phyloP scores from a whole-genome alignment of 2,797 vertebrate species.

The Salmo trutta region DNA sequence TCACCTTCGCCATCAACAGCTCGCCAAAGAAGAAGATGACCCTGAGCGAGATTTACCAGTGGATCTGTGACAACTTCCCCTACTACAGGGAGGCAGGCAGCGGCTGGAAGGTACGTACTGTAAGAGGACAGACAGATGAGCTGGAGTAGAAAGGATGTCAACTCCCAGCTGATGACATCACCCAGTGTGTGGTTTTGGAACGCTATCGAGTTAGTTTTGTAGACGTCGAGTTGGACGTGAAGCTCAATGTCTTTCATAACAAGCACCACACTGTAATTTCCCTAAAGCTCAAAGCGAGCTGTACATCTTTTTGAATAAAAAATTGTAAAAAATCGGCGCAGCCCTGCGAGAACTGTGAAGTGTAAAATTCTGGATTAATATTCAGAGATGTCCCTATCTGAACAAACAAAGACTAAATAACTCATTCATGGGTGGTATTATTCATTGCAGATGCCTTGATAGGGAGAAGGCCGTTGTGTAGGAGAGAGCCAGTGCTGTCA shows the following conservation, averaged over 20 bases:
- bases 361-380: constrained; percentile 73
- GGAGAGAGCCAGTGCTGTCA: constrained; percentile 78
- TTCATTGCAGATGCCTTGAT: constrained; percentile 82
- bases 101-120: constrained; percentile 87
- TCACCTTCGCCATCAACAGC: constrained; percentile 94
- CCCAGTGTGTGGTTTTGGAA: background rate
- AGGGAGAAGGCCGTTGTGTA: constrained; percentile 79
- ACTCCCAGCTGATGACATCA: no score
- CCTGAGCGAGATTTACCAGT: constrained; percentile 94
- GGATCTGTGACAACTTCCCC: constrained; percentile 96
- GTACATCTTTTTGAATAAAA: constrained; percentile 54
- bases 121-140: no score
- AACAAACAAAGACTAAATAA: constrained; percentile 74
- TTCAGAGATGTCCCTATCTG: constrained; percentile 73
- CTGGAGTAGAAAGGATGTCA: no score
- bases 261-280: constrained; percentile 51
- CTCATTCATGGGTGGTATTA: constrained; percentile 80
- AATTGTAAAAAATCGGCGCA: constrained; percentile 39
- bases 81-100: constrained; percentile 94
- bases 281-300: constrained; percentile 51
- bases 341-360: constrained; percentile 66
- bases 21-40: constrained; percentile 97
- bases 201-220: background rate
- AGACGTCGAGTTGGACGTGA: constrained; percentile 35
- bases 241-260: constrained; percentile 55